Evolutionary conservation across 2,797 vertebrate genomes (phyloP), one percentile per base, ranked within the genome.

Genomic region (Hyperoplus lanceolatus): DNA sequence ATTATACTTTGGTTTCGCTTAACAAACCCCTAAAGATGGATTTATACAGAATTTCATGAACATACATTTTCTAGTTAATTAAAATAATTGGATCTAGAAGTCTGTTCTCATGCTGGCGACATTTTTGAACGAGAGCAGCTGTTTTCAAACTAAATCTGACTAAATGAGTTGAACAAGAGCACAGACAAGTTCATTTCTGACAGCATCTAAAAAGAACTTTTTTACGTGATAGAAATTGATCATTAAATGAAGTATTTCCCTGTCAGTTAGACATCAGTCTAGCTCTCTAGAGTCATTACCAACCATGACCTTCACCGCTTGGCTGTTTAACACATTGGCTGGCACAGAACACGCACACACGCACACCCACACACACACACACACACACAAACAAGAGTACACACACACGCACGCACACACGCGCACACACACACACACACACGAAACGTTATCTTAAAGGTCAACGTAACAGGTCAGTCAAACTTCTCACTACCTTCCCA

Each of bases 401-500:
- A 46, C 56, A 43, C 42, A 43, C 6, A 57, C 54, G 54, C 62
- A 55, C 56, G 49, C n/a, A 39, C 43, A 1, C 49, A 43, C 8
- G 36, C 53, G 6, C 39, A 61, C 38, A 29, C 29, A 29, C 41
- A 39, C 43, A 1, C 49, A 43, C 8, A 42, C 53, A 13, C 39
- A 61, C 38, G 21, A 88, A 87, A 87, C 87, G 80, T 85, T 69
- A 81, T 75, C 62, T 63, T 45, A 83, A 75, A 89, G 83, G 81
- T 86, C 88, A 88, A 36, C 10, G 8, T 73, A 50, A 62, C 70
- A 78, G 82, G 81, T 75, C 66, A 79, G 67, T 75, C 45, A 71
- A 75, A 77, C 67, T 18, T 72, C 16, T 80, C 38, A 79, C 71
- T 59, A 59, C 67, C 61, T 69, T 82, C 64, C 60, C 21, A 42